Evolutionary conservation across 2,797 vertebrate species (phyloP).

Genomic region (Onychomys arenicola): DNA sequence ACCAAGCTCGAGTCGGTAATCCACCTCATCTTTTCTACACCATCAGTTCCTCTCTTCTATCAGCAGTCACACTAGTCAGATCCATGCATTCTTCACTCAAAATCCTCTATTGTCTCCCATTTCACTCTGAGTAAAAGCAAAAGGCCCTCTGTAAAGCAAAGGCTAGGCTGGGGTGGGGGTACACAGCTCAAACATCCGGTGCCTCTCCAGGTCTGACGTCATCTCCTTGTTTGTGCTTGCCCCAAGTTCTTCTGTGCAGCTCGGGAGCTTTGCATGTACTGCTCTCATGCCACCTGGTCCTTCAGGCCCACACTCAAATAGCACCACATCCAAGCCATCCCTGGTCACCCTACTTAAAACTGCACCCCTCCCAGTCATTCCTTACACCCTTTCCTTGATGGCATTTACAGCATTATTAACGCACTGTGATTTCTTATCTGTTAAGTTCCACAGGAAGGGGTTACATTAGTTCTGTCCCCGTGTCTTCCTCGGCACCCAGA

Average conservation of each 20-base stretch:
- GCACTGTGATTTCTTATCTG: not conserved
- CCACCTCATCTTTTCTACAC: not conserved
- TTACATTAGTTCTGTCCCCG: not conserved
- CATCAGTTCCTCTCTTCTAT: not conserved
- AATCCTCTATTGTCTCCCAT: not conserved
- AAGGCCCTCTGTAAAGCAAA: not conserved
- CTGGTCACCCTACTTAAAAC: not conserved
- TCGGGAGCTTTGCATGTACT: not conserved
- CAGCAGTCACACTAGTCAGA: not conserved
- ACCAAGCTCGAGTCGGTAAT: not conserved
- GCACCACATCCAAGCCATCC: not conserved
- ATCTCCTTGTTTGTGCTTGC: not conserved
- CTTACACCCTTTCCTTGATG: no score
- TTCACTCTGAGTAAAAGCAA: not conserved
- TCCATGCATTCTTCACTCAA: not conserved
- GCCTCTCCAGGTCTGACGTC: not conserved
- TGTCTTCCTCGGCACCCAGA: not conserved
- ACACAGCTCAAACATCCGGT: not conserved
- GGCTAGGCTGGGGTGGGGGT: not conserved
- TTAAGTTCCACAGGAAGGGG: not conserved
- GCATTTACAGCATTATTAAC: not conserved
- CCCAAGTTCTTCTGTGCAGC: not conserved
- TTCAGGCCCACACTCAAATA: not conserved
- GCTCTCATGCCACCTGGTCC: not conserved
- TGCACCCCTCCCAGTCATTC: not conserved